Conservation (phyloP, 2,888 invertebrate genomes). For the Caenorhabditis sp. region DNA sequence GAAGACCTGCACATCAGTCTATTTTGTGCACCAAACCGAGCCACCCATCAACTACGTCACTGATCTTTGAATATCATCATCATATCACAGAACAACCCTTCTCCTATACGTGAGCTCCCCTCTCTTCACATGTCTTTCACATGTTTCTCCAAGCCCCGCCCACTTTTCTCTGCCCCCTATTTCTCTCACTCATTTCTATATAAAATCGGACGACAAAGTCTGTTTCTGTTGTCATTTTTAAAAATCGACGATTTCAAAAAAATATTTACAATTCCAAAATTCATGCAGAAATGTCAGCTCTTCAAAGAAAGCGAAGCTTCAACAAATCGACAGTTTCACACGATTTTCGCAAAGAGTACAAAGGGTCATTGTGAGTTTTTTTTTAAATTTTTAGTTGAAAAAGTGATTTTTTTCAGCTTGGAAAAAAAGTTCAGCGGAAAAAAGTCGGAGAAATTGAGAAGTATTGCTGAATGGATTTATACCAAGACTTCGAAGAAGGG, state of each 20-base stretch:
- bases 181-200: constrained; percentile 1
- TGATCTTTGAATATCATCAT: too few relatives aligned
- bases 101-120: background rate
- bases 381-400: background rate
- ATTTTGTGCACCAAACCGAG: too few relatives aligned
- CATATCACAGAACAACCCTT: too few relatives aligned
- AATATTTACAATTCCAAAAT: too few relatives aligned
- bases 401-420: constrained; percentile 27
- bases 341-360: constrained; percentile 51
- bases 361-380: constrained; percentile 48
- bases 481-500: constrained; percentile 19
- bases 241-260: background rate
- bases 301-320: constrained; percentile 42
- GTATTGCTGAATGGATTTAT: constrained; percentile 38
- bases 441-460: constrained; percentile 19
- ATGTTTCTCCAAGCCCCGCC: constrained; percentile 1
- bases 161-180: background rate
- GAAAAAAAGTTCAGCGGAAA: constrained; percentile 34
- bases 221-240: background rate
- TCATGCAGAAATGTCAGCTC: constrained; percentile 7
- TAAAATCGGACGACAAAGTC: too few relatives aligned
- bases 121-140: background rate
- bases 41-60: too few relatives aligned
- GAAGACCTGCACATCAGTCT: too few relatives aligned
- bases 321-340: constrained; percentile 21